Evolutionary conservation across 2,113 vertebrate species (phyloP), one percentile per base, ranked within the genome.

Genomic region (Erpornis zantholeuca): DNA sequence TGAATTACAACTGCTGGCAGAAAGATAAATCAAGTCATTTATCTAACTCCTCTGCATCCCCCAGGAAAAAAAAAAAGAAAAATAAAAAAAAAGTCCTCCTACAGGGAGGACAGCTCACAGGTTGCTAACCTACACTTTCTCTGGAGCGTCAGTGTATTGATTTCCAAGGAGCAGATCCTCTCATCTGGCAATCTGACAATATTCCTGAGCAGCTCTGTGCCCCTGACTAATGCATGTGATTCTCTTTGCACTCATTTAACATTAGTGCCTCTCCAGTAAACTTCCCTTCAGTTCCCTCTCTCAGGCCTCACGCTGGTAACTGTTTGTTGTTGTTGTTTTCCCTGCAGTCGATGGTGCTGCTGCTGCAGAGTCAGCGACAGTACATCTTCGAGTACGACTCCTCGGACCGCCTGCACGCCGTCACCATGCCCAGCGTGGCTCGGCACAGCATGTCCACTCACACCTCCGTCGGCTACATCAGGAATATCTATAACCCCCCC

Each of bases 381-480:
- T 99, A 99, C 84, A 98, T 99, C 97, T 99, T 99, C 31, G 99
- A 99, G 97, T 99, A 99, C 23, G 99, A 99, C 68, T 91, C 98
- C 36, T 99, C 99, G 0, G 98, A 99, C 59, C 99, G 98, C 11
- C 99, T 99, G 81, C 99, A 99, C 0, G 99, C 99, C 3, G 99
- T 99, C 92, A 99, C 99, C 92, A 99, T 99, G 99, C 99, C 99
- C 52, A 99, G 99, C 3, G 99, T 99, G 4, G 99, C 99, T 49
- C 98, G 99, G 78, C 99, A 99, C 97, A 99, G 99, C 96, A 99
- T 99, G 99, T 98, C 98, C 96, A 99, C 99, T 8, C 99, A 99
- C 86, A 99, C 99, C 70, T 99, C 99, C 12, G 91, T 99, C 1
- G 99, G 99, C 96, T 99, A 99, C 97, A 99, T 99, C 79, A 98